These are phyloP conservation scores for Drosophila equinoxialis DNA, from an alignment of 1,140 invertebrate genomes.

Conservation along the genomic window DNA sequence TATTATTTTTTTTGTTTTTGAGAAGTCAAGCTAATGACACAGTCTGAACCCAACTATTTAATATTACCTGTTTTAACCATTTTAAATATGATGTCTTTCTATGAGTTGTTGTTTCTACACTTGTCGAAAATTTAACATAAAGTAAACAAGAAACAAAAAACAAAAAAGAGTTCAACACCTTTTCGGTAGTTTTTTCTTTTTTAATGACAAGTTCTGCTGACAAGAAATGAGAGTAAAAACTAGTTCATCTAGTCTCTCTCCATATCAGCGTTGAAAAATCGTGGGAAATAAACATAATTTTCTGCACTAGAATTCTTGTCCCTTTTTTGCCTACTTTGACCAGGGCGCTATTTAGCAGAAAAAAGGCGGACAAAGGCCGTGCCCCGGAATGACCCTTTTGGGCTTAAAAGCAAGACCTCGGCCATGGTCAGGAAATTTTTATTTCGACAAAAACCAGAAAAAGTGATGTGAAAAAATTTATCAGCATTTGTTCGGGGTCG, in stretches of 20 bases:
- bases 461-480: constrained; percentile 55
- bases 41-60: constrained; percentile 33
- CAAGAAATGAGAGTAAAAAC: constrained; percentile 48
- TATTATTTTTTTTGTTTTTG: constrained; percentile 16
- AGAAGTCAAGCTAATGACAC: constrained; percentile 53
- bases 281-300: constrained; percentile 66
- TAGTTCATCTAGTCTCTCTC: constrained; percentile 43
- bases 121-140: constrained; percentile 33
- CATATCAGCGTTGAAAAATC: constrained; percentile 69
- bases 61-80: constrained; percentile 63
- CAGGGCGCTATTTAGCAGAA: constrained; percentile 46
- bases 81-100: constrained; percentile 34
- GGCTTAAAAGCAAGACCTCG: background rate
- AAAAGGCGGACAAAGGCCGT: constrained; percentile 71
- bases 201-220: constrained; percentile 68
- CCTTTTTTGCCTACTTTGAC: constrained; percentile 28
- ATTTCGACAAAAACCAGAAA: constrained; percentile 27
- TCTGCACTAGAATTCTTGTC: constrained; percentile 57
- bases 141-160: background rate
- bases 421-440: constrained; percentile 55
- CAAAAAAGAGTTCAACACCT: constrained; percentile 73
- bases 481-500: constrained; percentile 65
- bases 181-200: constrained; percentile 28
- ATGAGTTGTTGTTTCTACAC: constrained; percentile 38
- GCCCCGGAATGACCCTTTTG: constrained; percentile 52